Conservation (phyloP, 2,797 vertebrate species). For the Odontamblyopus rebecca region DNA sequence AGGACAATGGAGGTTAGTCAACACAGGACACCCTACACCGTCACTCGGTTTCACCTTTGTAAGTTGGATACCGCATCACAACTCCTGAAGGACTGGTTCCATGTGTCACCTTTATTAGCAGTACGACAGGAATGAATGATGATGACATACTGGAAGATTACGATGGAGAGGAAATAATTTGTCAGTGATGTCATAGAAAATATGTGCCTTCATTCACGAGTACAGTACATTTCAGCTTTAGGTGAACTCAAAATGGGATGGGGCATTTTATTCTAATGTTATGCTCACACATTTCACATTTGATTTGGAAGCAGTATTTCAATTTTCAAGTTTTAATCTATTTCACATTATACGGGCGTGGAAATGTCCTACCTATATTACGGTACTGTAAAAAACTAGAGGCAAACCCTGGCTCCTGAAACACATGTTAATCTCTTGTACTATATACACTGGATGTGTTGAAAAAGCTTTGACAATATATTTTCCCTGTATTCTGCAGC, state of each 20-base stretch:
- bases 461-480: not conserved
- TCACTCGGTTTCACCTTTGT: slow-evolving; percentile 43
- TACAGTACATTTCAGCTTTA: not conserved
- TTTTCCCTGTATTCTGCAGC: slow-evolving; percentile 6
- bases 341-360: not conserved
- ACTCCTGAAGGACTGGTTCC: slow-evolving; percentile 57
- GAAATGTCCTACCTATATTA: not conserved
- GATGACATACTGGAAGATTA: not conserved
- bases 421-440: not conserved
- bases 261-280: no score
- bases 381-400: not conserved
- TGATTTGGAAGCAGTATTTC: not conserved
- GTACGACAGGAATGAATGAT: slow-evolving; percentile 16
- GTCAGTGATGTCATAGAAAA: not conserved
- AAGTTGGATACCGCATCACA: slow-evolving; percentile 25
- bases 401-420: not conserved
- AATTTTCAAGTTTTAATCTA: not conserved
- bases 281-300: not conserved
- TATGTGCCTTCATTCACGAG: not conserved
- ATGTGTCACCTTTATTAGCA: slow-evolving; percentile 23
- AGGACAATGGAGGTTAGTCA: slow-evolving; percentile 48
- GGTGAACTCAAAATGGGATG: not conserved
- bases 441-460: not conserved
- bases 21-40: slow-evolving; percentile 45
- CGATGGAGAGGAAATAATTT: not conserved